Evolutionary conservation across 2,888 invertebrate genomes (phyloP).

Genomic region (Lordiphosa fenestrarum): DNA sequence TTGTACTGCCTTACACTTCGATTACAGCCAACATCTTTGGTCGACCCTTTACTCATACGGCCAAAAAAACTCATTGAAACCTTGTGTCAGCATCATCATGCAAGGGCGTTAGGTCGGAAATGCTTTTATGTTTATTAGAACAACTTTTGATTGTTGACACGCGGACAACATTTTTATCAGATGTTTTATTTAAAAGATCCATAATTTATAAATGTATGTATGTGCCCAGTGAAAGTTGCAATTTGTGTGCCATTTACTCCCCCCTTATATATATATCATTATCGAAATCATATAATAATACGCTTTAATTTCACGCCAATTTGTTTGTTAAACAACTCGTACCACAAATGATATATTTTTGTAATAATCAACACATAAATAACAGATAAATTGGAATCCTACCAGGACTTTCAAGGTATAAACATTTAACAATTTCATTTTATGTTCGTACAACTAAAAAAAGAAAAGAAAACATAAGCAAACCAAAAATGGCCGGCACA

Average conservation of each 20-base stretch:
- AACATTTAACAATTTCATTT: constrained; percentile 69
- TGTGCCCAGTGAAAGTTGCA: constrained; percentile 40
- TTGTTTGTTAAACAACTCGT: constrained; percentile 50
- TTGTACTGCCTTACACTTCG: background rate
- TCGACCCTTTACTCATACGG: background rate
- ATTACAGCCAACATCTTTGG: background rate
- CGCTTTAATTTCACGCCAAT: constrained; percentile 60
- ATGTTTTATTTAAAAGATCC: too few species aligned
- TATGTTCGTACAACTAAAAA: constrained; percentile 44
- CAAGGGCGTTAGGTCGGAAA: constrained; percentile 29
- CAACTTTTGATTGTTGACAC: constrained; percentile 69
- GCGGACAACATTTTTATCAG: constrained; percentile 3
- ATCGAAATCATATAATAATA: constrained; percentile 48
- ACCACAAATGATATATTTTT: constrained; percentile 30
- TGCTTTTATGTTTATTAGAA: constrained; percentile 67
- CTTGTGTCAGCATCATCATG: constrained; percentile 40
- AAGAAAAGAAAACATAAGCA: constrained; percentile 20
- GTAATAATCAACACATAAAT: constrained; percentile 53
- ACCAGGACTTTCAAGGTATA: constrained; percentile 81
- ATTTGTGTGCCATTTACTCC: constrained; percentile 30
- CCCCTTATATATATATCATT: too few species aligned
- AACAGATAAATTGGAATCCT: constrained; percentile 81
- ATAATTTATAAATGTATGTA: constrained; percentile 4
- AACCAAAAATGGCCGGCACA: constrained; percentile 34
- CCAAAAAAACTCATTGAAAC: constrained; percentile 4